These are phyloP conservation scores for Serrognathus titanus DNA, from an alignment of 2,888 invertebrate species.

Conservation along the genomic window DNA sequence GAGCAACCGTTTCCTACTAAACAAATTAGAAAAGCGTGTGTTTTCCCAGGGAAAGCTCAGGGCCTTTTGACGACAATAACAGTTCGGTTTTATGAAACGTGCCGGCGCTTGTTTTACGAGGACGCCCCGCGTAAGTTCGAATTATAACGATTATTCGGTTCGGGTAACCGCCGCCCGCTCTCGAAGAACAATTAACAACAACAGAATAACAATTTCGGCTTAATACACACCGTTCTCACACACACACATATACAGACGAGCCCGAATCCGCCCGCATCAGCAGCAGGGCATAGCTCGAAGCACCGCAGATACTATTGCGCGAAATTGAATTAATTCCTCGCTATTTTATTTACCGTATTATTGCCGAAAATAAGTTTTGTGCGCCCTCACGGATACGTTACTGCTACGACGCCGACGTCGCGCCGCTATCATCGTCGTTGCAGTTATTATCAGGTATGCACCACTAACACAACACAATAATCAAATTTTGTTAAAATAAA, in stretches of 20 bases:
- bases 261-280: constrained; percentile 7
- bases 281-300: constrained; percentile 21
- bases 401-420: too few species aligned
- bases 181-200: constrained; percentile 15
- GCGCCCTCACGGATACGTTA: constrained; percentile 6
- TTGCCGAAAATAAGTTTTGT: constrained; percentile 30
- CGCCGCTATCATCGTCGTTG: too few species aligned
- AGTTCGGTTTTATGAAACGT: too few species aligned
- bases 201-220: constrained; percentile 16
- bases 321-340: constrained; percentile 35
- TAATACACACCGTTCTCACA: constrained; percentile 3
- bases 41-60: too few species aligned
- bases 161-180: not conserved
- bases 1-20: too few species aligned
- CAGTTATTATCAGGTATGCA: too few species aligned
- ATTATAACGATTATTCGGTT: not conserved
- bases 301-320: constrained; percentile 30
- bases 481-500: too few species aligned
- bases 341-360: constrained; percentile 36
- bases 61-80: too few species aligned
- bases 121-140: not conserved
- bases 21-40: too few species aligned
- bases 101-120: too few species aligned
- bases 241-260: constrained; percentile 8
- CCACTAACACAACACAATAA: too few species aligned